Evolutionary conservation across 2,888 invertebrate genomes (phyloP), one percentile per base, ranked within the genome.

Genomic region (Drosophila melanosoma): DNA sequence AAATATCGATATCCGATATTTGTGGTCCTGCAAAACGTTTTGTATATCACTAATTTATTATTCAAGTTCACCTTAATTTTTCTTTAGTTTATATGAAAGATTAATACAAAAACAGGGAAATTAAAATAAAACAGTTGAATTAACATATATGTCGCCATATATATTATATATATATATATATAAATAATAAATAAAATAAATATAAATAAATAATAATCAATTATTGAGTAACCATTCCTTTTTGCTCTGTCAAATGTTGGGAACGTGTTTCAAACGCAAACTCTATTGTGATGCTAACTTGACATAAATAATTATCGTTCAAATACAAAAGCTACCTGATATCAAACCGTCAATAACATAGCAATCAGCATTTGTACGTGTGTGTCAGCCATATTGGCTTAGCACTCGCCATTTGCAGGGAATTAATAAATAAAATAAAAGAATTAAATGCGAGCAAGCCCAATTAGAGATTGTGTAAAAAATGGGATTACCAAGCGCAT

Each of bases 401-500:
- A 79, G 23, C 62, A 69, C 77, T 76, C 77, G 74, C 78, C 78
- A 74, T 78, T 78, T 79, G 58, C 72, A 79, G 69, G 64, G 60
- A 69, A 82, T 75, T 79, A 79, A 80, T 75, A 80, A 80, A 82
- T 82, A 72, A 82, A 72, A 73, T 72, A 78, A 42, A 56, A 23
- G 12, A 66, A 36, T 48, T 56, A 26, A 38, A 49, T 17, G 29
- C 64, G 11, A 38, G 49, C 36, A 36, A 56, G 36, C 23, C 4
- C n/a, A 59, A 36, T 40, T 56, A 42, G 0, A 57, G 29, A 65
- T 65, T 65, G 56, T 68, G 62, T 59, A 26, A 76, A 76, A 66
- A 49, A 71, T 76, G 67, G 52, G 36, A 69, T 49, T 20, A 57
- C 17, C 40, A 61, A 62, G 38, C 56, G 69, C 53, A 42, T 67